A percentile compares a stretch with the other conserved stretches of the same genome.
phyloP scores from a whole-genome alignment of 2,888 invertebrate genomes.

The Ennomos fuscantarius region DNA sequence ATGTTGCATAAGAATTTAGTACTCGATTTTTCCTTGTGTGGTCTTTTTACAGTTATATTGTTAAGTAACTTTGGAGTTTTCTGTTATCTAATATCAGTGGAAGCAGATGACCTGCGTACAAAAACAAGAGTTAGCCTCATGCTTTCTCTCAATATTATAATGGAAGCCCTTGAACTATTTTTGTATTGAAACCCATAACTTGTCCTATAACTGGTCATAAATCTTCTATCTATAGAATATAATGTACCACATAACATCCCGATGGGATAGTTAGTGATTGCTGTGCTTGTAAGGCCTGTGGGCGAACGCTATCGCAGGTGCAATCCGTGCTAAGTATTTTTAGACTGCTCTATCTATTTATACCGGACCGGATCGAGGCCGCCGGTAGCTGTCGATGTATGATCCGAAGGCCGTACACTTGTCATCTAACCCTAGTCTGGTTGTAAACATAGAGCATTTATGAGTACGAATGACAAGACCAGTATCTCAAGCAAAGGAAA shows the following conservation, averaged over 20 bases:
- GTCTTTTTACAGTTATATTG: conserved; percentile 6
- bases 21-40: conserved; percentile 13
- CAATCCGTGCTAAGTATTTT: conserved; percentile 77
- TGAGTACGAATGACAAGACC: conserved; percentile 12
- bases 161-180: no score
- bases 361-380: conserved; percentile 71
- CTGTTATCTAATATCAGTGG: neutral
- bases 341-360: conserved; percentile 72
- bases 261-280: conserved; percentile 24
- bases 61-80: neutral
- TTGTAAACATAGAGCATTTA: conserved; percentile 18
- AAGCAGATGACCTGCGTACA: no score
- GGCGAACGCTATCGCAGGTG: conserved; percentile 60
- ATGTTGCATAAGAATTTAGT: conserved; percentile 32
- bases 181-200: no score
- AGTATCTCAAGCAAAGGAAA: conserved; percentile 8
- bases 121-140: no score
- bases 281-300: conserved; percentile 26
- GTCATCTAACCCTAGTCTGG: conserved; percentile 36
- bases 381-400: conserved; percentile 65
- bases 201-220: neutral
- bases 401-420: conserved; percentile 50
- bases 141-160: no score
- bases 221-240: conserved; percentile 1
- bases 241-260: conserved; percentile 8